Percentiles rank a stretch among this genome's conserved stretches.
phyloP scores from a whole-genome alignment of 2,797 vertebrate genomes.

The Muraenolepis orangiensis region DNA sequence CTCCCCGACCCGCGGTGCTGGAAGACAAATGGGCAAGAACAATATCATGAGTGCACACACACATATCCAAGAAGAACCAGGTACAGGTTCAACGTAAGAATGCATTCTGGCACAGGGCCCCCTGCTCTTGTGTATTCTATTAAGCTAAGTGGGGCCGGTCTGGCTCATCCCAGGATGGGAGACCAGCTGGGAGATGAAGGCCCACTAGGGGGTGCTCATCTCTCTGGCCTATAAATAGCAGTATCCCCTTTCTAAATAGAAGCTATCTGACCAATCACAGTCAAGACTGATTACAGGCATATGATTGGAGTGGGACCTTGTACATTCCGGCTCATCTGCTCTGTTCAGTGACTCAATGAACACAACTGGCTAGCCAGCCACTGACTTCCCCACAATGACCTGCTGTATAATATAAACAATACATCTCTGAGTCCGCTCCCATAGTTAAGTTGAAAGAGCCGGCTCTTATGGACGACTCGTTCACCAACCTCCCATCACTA shows the following conservation, averaged over 20 bases:
- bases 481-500: too few relatives aligned
- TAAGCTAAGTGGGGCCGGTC: neutral
- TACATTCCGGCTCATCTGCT: too few relatives aligned
- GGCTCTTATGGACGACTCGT: too few relatives aligned
- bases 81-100: neutral
- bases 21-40: conserved; percentile 6
- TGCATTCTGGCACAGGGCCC: neutral
- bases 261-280: neutral
- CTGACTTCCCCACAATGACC: too few relatives aligned
- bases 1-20: conserved; percentile 76
- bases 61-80: neutral
- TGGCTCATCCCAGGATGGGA: too few relatives aligned
- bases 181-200: neutral
- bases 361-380: too few relatives aligned
- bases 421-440: too few relatives aligned
- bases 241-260: neutral
- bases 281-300: neutral
- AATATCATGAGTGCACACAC: neutral
- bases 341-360: too few relatives aligned
- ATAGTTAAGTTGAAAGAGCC: too few relatives aligned
- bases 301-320: neutral
- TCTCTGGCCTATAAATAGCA: neutral
- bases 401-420: too few relatives aligned
- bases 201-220: neutral
- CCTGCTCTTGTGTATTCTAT: neutral